Percentiles rank a stretch among this genome's conserved stretches.
Evolutionary conservation across 2,888 invertebrate species (phyloP).

Genomic region (Baccha elongata): DNA sequence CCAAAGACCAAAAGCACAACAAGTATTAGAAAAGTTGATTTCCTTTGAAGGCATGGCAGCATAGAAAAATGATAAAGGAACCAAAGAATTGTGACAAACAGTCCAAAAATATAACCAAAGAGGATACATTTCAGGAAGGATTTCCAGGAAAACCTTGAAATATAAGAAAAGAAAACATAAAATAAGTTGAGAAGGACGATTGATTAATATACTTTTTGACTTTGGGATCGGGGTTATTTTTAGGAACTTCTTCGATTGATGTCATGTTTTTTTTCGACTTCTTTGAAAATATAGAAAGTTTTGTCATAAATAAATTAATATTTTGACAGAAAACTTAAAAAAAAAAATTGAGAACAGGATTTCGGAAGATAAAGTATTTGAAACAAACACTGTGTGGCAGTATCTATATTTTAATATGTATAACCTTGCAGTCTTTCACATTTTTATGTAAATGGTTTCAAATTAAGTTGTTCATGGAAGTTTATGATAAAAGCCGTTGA

Average conservation of each 20-base stretch:
- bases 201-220: background rate
- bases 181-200: background rate
- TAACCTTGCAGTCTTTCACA: conserved; percentile 22
- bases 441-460: conserved; percentile 51
- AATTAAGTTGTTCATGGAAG: conserved; percentile 58
- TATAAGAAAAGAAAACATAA: background rate
- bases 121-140: conserved; percentile 43
- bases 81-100: conserved; percentile 75
- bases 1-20: conserved; percentile 74
- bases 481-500: conserved; percentile 26
- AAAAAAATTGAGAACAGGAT: too few species aligned
- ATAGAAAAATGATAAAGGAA: conserved; percentile 69
- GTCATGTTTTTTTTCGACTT: too few species aligned
- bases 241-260: background rate
- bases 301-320: too few species aligned
- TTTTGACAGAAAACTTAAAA: too few species aligned
- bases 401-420: background rate
- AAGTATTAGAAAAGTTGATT: conserved; percentile 62
- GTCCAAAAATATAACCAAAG: conserved; percentile 76
- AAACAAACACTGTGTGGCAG: background rate
- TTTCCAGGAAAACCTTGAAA: conserved; percentile 40
- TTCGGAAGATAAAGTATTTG: too few species aligned
- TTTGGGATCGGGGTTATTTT: background rate
- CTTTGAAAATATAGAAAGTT: too few species aligned
- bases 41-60: conserved; percentile 28